Conservation (phyloP, 2,113 vertebrate genomes). For the Salvator merianae region DNA sequence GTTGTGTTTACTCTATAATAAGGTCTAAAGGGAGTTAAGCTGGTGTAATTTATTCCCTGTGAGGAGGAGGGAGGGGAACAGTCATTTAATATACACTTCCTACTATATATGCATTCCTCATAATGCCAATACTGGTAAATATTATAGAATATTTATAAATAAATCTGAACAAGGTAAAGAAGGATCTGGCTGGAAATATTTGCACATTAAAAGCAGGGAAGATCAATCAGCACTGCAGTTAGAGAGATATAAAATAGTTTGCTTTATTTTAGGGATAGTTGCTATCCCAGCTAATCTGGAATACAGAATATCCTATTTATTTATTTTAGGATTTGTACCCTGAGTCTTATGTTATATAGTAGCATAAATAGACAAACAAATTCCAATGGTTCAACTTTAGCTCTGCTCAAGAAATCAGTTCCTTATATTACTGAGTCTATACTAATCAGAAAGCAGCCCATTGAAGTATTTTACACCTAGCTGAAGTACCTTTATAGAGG, state of each 20-base stretch:
- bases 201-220: neutral
- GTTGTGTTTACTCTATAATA: neutral
- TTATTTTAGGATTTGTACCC: no score
- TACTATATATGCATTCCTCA: neutral
- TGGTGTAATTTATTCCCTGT: neutral
- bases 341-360: no score
- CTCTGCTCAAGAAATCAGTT: neutral
- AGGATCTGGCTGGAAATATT: neutral
- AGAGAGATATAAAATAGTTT: neutral
- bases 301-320: no score
- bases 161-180: neutral
- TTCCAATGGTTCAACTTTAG: neutral
- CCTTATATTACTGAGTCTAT: neutral
- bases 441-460: neutral
- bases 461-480: neutral
- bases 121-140: neutral
- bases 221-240: neutral
- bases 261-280: neutral
- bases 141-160: conserved; percentile 2
- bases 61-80: no score
- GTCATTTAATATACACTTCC: neutral
- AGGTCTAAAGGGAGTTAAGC: neutral
- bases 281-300: no score
- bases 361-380: no score
- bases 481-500: no score